phyloP scores from a whole-genome alignment of 2,888 invertebrate species.

The Sialis lutaria region DNA sequence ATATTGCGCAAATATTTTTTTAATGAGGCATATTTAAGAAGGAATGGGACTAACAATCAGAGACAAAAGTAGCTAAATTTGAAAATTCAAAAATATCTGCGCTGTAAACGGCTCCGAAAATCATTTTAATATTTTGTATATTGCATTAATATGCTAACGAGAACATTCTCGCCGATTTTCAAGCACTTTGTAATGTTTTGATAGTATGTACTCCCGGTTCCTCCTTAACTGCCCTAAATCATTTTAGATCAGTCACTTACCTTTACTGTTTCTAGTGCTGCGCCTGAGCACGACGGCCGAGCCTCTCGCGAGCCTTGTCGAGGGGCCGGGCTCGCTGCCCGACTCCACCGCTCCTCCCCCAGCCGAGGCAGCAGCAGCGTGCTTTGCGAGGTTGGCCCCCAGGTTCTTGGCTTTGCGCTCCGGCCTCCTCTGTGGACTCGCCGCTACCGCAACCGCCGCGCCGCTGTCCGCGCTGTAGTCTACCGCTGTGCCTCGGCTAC shows the following conservation, averaged over 20 bases:
- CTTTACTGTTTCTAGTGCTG: conserved; percentile 32
- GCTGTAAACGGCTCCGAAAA: no score
- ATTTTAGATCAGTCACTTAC: conserved; percentile 15
- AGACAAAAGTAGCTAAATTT: no score
- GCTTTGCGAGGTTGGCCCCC: conserved; percentile 4
- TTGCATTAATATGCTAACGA: no score
- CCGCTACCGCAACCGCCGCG: conserved; percentile 1
- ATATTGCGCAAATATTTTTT: no score
- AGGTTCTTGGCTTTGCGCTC: conserved; percentile 18
- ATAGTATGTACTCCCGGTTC: no score
- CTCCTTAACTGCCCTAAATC: no score
- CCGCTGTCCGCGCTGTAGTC: not conserved
- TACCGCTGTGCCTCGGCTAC: conserved; percentile 23
- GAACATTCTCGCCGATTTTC: no score
- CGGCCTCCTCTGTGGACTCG: conserved; percentile 3
- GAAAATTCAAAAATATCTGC: no score
- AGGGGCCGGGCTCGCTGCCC: conserved; percentile 25
- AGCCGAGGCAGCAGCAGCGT: conserved; percentile 15
- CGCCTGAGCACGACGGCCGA: conserved; percentile 26
- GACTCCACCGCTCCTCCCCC: conserved; percentile 21
- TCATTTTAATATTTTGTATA: no score
- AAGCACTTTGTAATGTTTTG: no score
- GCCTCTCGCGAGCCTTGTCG: conserved; percentile 35
- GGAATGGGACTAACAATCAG: no score
- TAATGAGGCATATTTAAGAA: no score